These are phyloP conservation scores for Pachliopta kotzebuea DNA, from an alignment of 2,888 invertebrate genomes.

Conservation along the genomic window DNA sequence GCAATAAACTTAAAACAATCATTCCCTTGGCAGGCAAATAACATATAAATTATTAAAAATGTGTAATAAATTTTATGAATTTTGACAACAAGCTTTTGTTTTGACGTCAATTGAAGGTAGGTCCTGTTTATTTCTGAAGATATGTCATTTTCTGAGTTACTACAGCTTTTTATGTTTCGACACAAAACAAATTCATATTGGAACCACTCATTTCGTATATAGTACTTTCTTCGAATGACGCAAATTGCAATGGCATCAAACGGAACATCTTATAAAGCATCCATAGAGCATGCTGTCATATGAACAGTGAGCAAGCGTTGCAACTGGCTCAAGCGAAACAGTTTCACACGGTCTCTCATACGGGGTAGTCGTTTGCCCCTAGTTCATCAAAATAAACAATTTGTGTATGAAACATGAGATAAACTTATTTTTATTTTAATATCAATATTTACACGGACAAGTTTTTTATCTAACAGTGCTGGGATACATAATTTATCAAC, in stretches of 20 bases:
- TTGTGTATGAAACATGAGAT: constrained; percentile 19
- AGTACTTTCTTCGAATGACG: constrained; percentile 6
- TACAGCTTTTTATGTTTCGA: neutral
- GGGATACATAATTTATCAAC: neutral
- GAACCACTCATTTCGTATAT: constrained; percentile 2
- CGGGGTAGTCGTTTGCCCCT: constrained; percentile 12
- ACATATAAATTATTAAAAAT: too few species aligned
- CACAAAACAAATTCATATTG: constrained; percentile 2
- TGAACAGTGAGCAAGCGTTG: constrained; percentile 4
- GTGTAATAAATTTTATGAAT: too few species aligned
- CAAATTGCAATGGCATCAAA: constrained; percentile 16
- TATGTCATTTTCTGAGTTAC: neutral
- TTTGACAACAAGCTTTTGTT: too few species aligned
- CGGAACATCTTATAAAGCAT: constrained; percentile 4
- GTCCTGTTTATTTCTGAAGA: neutral
- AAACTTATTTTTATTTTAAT: constrained; percentile 11
- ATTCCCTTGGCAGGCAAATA: too few species aligned
- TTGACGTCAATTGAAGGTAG: too few species aligned
- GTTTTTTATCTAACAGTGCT: neutral
- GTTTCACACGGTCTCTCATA: constrained; percentile 14
- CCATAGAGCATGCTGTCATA: neutral
- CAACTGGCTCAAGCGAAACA: constrained; percentile 1
- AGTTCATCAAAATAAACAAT: constrained; percentile 8
- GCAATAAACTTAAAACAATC: too few species aligned
- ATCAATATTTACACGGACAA: neutral